Conservation (phyloP, 2,888 invertebrate species). For the Andrena praecox region DNA sequence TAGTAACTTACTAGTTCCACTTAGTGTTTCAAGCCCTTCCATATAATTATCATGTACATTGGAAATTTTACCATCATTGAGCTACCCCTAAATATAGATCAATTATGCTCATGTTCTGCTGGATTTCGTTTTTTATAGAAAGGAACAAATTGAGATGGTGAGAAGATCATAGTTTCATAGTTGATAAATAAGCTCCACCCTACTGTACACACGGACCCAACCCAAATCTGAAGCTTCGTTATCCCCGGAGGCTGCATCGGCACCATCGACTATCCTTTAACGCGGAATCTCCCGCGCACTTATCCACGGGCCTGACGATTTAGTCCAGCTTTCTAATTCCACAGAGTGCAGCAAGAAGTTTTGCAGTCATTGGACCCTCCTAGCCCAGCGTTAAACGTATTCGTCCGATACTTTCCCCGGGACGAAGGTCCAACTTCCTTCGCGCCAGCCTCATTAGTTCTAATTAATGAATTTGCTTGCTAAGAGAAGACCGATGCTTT, state of each 20-base stretch:
- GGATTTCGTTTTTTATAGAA: too few species aligned
- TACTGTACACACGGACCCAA: slow-evolving; percentile 8
- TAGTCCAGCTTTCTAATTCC: slow-evolving; percentile 46
- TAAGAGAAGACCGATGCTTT: slow-evolving; percentile 24
- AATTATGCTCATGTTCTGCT: too few species aligned
- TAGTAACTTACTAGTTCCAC: too few species aligned
- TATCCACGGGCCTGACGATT: slow-evolving; percentile 39
- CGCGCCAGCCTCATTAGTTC: slow-evolving; percentile 27
- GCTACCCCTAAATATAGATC: too few species aligned
- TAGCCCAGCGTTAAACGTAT: slow-evolving; percentile 31
- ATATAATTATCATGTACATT: too few species aligned
- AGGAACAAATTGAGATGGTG: too few species aligned
- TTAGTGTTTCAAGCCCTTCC: too few species aligned
- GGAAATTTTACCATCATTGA: too few species aligned
- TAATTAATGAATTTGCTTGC: slow-evolving; percentile 41
- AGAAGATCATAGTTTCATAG: too few species aligned
- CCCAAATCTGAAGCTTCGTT: slow-evolving; percentile 65
- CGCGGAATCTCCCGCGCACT: slow-evolving; percentile 37
- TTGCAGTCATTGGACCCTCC: slow-evolving; percentile 41
- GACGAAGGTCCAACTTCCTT: slow-evolving; percentile 13
- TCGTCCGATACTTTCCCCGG: slow-evolving; percentile 24
- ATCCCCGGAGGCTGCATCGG: slow-evolving; percentile 47
- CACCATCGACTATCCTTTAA: slow-evolving; percentile 41
- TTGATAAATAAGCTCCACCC: too few species aligned
- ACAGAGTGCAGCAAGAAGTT: slow-evolving; percentile 49